phyloP scores from a whole-genome alignment of 2,113 vertebrate genomes.

The Macrotis lagotis region DNA sequence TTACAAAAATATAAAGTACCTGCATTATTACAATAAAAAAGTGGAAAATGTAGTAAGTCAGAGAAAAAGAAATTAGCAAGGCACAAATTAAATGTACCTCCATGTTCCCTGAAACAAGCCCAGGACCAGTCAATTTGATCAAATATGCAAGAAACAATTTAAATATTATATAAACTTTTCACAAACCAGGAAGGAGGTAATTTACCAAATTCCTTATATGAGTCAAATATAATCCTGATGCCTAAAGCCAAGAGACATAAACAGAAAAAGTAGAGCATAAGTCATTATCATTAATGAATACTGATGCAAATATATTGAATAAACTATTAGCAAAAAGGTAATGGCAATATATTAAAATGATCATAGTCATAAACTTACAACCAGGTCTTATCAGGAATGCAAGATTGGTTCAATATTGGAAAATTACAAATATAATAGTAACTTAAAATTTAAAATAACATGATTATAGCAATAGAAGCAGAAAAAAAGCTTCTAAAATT shows the following conservation, averaged over 20 bases:
- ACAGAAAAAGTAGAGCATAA: background rate
- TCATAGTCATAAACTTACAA: background rate
- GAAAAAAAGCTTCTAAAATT: background rate
- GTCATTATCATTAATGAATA: background rate
- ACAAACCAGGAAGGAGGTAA: background rate
- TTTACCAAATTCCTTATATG: background rate
- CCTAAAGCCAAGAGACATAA: background rate
- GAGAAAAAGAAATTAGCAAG: background rate
- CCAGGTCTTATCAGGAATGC: background rate
- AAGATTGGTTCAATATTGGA: too few relatives aligned
- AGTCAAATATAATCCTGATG: background rate
- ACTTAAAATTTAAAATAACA: background rate
- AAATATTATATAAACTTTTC: background rate
- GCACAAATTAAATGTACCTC: background rate
- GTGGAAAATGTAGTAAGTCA: background rate
- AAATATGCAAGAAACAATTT: background rate
- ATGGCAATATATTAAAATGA: background rate
- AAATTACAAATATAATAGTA: background rate
- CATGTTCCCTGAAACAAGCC: background rate
- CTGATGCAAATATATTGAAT: background rate
- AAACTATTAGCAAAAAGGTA: background rate
- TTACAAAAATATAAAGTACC: background rate
- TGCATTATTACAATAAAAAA: too few relatives aligned
- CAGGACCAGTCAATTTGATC: background rate
- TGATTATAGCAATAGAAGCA: background rate